phyloP scores from a whole-genome alignment of 1,140 invertebrate genomes.

The Listronotus bonariensis region DNA sequence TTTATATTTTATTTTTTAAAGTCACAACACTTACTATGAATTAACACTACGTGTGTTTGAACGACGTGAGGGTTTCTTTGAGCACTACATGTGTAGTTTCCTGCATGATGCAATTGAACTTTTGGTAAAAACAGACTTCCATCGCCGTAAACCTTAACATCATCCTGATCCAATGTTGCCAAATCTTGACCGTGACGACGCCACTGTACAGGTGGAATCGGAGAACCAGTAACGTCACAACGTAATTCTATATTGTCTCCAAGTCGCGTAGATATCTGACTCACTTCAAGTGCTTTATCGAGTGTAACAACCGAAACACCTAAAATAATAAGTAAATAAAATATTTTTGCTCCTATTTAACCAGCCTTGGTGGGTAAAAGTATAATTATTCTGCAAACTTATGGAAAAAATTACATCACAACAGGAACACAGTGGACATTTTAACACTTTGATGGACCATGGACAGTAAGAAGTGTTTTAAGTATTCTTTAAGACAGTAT shows the following conservation, averaged over 20 bases:
- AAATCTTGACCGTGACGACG: constrained; percentile 71
- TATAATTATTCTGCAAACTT: too few relatives aligned
- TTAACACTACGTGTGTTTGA: constrained; percentile 75
- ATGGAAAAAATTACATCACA: too few relatives aligned
- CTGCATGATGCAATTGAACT: constrained; percentile 76
- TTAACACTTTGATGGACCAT: too few relatives aligned
- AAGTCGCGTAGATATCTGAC: constrained; percentile 69
- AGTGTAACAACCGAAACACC: constrained; percentile 74
- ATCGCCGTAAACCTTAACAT: constrained; percentile 71
- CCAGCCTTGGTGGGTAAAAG: too few relatives aligned
- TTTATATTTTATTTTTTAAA: constrained; percentile 13
- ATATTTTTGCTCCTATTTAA: too few relatives aligned
- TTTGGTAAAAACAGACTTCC: constrained; percentile 77
- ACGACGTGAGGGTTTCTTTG: constrained; percentile 74
- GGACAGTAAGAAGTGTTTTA: too few relatives aligned
- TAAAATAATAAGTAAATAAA: constrained; percentile 45
- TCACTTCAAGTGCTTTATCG: constrained; percentile 75
- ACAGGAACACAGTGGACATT: too few relatives aligned
- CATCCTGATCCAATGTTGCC: constrained; percentile 66
- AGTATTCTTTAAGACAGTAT: too few relatives aligned
- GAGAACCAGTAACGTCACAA: constrained; percentile 75
- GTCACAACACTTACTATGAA: constrained; percentile 70
- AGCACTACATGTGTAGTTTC: constrained; percentile 82
- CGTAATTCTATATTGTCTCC: constrained; percentile 82
- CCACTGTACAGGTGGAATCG: constrained; percentile 75